phyloP scores from a whole-genome alignment of 2,888 invertebrate genomes.

The Melangyna quadrimaculata region DNA sequence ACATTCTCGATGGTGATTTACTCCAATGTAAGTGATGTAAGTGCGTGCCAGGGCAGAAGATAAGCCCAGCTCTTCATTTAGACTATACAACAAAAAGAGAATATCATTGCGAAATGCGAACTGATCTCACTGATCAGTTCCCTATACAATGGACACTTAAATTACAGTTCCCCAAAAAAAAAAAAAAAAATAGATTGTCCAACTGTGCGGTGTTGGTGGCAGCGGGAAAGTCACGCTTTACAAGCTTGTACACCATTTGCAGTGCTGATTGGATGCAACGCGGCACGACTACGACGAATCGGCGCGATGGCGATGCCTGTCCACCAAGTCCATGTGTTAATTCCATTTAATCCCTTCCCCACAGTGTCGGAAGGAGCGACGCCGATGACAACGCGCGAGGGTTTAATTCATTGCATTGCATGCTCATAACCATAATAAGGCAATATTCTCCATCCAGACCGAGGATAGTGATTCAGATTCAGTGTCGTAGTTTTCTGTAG shows the following conservation, averaged over 20 bases:
- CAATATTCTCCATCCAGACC: conserved; percentile 17
- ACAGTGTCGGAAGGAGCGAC: conserved; percentile 7
- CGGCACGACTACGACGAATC: conserved; percentile 25
- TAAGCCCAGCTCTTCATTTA: conserved; percentile 55
- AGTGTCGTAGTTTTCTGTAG: background rate
- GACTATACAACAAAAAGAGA: conserved; percentile 48
- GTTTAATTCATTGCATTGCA: conserved; percentile 64
- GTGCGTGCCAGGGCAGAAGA: conserved; percentile 60
- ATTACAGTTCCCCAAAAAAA: conserved; percentile 34
- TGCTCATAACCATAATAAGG: conserved; percentile 66
- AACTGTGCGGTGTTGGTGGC: conserved; percentile 21
- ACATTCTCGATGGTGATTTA: conserved; percentile 63
- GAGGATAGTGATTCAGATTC: background rate
- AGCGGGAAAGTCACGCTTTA: conserved; percentile 59
- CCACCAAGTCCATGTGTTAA: conserved; percentile 68
- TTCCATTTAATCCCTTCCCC: conserved; percentile 66
- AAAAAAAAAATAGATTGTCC: conserved; percentile 14
- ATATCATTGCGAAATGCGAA: conserved; percentile 4
- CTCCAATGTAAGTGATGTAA: conserved; percentile 60
- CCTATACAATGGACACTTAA: conserved; percentile 56
- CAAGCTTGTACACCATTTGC: conserved; percentile 64
- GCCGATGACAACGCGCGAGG: conserved; percentile 28
- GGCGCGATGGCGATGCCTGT: conserved; percentile 53
- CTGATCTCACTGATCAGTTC: conserved; percentile 11
- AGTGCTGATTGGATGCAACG: conserved; percentile 59